These are phyloP conservation scores for Diuraphis noxia DNA, from an alignment of 1,140 invertebrate species.

Conservation along the genomic window DNA sequence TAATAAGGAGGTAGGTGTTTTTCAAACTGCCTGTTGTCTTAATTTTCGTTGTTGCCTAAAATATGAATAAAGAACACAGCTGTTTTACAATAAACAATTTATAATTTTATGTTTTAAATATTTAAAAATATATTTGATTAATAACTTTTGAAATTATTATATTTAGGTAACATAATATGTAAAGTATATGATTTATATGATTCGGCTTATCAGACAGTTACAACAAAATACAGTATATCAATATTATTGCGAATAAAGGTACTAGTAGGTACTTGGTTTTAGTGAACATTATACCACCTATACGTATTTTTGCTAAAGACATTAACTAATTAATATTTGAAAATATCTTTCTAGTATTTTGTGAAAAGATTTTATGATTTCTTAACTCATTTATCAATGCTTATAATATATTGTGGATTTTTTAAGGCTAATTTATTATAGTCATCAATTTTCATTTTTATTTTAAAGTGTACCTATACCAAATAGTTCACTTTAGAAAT, in stretches of 20 bases:
- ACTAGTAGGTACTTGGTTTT: not conserved
- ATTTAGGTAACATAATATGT: too few relatives aligned
- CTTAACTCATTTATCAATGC: not conserved
- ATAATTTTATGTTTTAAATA: not conserved
- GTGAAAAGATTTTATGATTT: not conserved
- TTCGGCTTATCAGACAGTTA: too few relatives aligned
- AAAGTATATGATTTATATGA: too few relatives aligned
- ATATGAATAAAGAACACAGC: not conserved
- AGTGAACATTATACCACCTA: not conserved
- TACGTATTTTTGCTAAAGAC: not conserved
- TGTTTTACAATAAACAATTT: not conserved
- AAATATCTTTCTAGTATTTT: not conserved
- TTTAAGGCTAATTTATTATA: not conserved
- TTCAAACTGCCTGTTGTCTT: not conserved
- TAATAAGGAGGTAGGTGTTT: not conserved
- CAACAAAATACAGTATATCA: too few relatives aligned
- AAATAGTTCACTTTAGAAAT: not conserved
- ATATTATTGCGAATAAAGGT: too few relatives aligned
- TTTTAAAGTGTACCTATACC: not conserved
- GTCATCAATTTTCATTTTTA: not conserved
- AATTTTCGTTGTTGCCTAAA: slow-evolving; percentile 18
- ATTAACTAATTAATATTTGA: not conserved
- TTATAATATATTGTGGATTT: not conserved
- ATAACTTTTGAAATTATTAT: too few relatives aligned
- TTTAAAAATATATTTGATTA: not conserved